A percentile compares a stretch with the other conserved stretches of the same genome.
These are phyloP conservation scores for Elymnias hypermnestra DNA, from an alignment of 1,140 invertebrate genomes.

Conservation along the genomic window DNA sequence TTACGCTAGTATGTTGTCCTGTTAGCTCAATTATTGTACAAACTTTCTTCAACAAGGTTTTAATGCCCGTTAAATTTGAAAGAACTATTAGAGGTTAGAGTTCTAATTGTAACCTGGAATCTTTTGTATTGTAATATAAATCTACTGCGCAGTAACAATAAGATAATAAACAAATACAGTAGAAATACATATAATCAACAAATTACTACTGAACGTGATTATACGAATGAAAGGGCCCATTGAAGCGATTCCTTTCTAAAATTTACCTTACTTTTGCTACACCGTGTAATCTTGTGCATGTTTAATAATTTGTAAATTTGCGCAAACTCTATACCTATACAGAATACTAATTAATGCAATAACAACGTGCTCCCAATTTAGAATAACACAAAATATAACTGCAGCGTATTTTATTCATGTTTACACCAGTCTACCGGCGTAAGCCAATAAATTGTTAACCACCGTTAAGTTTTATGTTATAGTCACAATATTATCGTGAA, in stretches of 20 bases:
- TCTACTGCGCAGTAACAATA: no score
- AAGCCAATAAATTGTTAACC: conserved; percentile 13
- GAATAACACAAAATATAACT: conserved; percentile 12
- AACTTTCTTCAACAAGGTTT: no score
- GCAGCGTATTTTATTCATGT: conserved; percentile 15
- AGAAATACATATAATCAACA: no score
- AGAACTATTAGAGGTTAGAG: no score
- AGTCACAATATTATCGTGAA: conserved; percentile 16
- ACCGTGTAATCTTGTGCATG: background rate
- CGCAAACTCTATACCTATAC: background rate
- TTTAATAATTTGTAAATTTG: conserved; percentile 4
- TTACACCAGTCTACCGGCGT: conserved; percentile 7
- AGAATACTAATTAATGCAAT: conserved; percentile 16
- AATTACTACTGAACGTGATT: background rate
- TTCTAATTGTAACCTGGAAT: no score
- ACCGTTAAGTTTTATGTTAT: conserved; percentile 16
- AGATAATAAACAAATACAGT: no score
- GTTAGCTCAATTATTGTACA: no score
- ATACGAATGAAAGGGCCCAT: background rate
- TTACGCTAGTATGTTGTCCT: no score
- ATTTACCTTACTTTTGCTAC: background rate
- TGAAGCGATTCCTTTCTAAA: background rate
- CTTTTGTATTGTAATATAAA: no score
- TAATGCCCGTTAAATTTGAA: no score
- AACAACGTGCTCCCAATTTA: conserved; percentile 3